Percentiles rank a stretch among this genome's conserved stretches.
Evolutionary conservation across 2,113 vertebrate genomes (phyloP).

Genomic region (Cinclus mexicanus): DNA sequence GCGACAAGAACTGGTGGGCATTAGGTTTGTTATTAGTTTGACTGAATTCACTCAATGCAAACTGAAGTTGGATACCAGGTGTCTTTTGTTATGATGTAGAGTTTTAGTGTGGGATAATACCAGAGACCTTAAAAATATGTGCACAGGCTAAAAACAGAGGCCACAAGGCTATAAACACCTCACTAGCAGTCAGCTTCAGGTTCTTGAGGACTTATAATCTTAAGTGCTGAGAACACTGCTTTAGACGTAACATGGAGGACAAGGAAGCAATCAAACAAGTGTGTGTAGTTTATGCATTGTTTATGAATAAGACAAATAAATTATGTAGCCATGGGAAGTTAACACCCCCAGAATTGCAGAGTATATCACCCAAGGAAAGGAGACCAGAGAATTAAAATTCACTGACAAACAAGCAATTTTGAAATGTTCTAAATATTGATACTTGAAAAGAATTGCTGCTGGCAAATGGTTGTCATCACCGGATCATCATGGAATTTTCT

Average conservation of each 20-base stretch:
- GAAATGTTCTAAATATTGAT: neutral
- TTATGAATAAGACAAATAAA: neutral
- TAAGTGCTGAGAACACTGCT: neutral
- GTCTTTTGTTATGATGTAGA: neutral
- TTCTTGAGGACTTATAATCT: neutral
- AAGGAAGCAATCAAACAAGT: neutral
- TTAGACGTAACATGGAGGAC: neutral
- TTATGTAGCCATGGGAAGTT: neutral
- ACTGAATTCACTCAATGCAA: neutral
- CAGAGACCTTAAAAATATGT: neutral
- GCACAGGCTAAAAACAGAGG: neutral
- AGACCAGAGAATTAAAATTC: neutral
- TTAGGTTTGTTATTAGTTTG: neutral
- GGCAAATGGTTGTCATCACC: neutral
- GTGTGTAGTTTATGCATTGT: neutral
- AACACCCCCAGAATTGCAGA: neutral
- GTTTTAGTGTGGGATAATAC: neutral
- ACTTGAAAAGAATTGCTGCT: neutral
- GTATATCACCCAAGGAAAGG: neutral
- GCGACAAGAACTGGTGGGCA: neutral
- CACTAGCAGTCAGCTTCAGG: neutral
- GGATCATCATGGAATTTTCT: neutral
- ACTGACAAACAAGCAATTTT: neutral
- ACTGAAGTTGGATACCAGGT: neutral
- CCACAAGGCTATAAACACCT: neutral